Evolutionary conservation across 2,888 invertebrate genomes (phyloP), one percentile per base, ranked within the genome.

Genomic region (Philopedon plagiatum): DNA sequence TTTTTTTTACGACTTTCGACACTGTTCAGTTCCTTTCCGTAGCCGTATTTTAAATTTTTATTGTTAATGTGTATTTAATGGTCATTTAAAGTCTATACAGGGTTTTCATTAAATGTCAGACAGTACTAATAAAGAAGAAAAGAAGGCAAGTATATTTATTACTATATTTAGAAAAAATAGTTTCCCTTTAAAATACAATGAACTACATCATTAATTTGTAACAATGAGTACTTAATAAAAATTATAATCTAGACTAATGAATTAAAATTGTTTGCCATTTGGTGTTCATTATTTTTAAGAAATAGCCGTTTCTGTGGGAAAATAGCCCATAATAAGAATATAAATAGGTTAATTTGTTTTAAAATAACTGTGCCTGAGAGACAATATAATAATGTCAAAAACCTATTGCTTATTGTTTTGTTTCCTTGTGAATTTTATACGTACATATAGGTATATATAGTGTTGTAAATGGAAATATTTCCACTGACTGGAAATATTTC

Each of bases 371-470:
- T 67, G 44, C 18, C 44, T 51, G 32, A 61, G 19, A 66, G 61
- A 68, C 61, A 57, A 71, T 51, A 71, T 49, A 46, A 51, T 71
- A 60, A 71, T 49, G 65, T 71, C 60, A 65, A 49, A 65, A 71
- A 51, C 39, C 19, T 51, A 67, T 58, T 46, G 66, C 58, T 71
- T 65, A 64, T 64, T 57, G 62, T 61, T 61, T 56, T 19, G 11
- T 56, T 71, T 71, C 60, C 65, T 57, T 71, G 71, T 71, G 65
- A 70, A 63, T 15, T 51, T n/a, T n/a, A n/a, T n/a, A n/a, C n/a
- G n/a, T n/a, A n/a, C n/a, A n/a, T n/a, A n/a, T n/a, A n/a, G n/a
- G n/a, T n/a, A n/a, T n/a, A n/a, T n/a, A n/a, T n/a, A n/a, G n/a
- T n/a, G n/a, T n/a, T n/a, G n/a, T n/a, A n/a, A n/a, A n/a, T n/a